These are phyloP conservation scores for Tachysurus vachellii DNA, from an alignment of 2,113 vertebrate species.

Conservation along the genomic window DNA sequence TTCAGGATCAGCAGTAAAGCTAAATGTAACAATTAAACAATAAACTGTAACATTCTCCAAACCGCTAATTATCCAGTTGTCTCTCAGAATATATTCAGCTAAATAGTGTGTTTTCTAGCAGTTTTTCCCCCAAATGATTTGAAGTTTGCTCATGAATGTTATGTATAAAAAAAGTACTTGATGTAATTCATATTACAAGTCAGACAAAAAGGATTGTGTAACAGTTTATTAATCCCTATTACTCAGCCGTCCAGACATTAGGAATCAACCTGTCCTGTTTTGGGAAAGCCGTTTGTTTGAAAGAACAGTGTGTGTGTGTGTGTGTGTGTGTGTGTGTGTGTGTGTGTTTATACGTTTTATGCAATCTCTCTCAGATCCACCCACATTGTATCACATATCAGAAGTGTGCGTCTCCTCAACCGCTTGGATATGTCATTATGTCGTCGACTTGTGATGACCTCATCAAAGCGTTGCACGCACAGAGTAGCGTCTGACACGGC, in stretches of 20 bases:
- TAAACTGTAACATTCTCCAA: background rate
- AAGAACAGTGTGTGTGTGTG: background rate
- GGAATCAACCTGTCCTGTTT: conserved; percentile 22
- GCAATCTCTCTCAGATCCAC: conserved; percentile 36
- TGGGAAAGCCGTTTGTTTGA: conserved; percentile 6
- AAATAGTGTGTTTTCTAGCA: background rate
- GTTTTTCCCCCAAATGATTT: background rate
- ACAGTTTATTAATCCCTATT: background rate
- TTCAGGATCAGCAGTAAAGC: background rate
- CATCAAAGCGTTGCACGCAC: conserved; percentile 31
- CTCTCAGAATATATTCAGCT: background rate
- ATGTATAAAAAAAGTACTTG: background rate
- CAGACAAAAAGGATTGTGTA: background rate
- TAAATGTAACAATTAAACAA: background rate
- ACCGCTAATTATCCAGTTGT: background rate
- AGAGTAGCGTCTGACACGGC: background rate
- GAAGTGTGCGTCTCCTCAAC: conserved; percentile 6
- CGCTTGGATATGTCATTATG: conserved; percentile 44
- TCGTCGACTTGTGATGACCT: conserved; percentile 46
- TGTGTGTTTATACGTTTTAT: conserved; percentile 11
- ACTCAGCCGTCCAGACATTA: background rate
- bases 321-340: background rate
- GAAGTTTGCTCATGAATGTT: background rate
- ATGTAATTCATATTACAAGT: background rate
- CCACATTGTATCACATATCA: conserved; percentile 24